phyloP scores from a whole-genome alignment of 2,113 vertebrate species.

The Leucosticte australis region DNA sequence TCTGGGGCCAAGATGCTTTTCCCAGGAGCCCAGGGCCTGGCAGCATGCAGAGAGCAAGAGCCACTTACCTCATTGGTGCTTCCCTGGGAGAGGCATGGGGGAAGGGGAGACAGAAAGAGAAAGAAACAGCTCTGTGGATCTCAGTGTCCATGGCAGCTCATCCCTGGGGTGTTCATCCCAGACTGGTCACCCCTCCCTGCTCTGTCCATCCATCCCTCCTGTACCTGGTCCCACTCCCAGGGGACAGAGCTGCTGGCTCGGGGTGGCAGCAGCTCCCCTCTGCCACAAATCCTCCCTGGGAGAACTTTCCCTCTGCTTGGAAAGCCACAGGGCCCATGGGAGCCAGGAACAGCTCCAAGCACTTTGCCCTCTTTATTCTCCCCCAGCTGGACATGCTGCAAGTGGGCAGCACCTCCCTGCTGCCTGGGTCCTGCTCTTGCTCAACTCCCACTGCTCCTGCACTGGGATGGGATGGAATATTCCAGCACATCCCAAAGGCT shows the following conservation, averaged over 20 bases:
- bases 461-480: background rate
- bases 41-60: background rate
- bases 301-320: background rate
- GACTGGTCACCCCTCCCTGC: background rate
- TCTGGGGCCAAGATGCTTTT: rapidly evolving
- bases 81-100: slow-evolving; percentile 82
- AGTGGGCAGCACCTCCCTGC: background rate
- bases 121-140: slow-evolving; percentile 44
- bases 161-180: background rate
- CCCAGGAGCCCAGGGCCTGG: background rate
- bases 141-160: background rate
- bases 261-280: rapidly evolving
- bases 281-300: background rate
- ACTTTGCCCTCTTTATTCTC: background rate
- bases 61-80: slow-evolving; percentile 96
- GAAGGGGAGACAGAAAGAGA: slow-evolving; percentile 1
- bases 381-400: background rate
- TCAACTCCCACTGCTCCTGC: background rate
- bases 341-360: background rate
- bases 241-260: background rate
- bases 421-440: background rate
- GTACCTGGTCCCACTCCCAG: rapidly evolving
- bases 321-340: rapidly evolving
- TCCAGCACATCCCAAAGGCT: background rate
- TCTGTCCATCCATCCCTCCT: background rate